phyloP scores from a whole-genome alignment of 2,888 invertebrate genomes.

The Cistogaster globosa region DNA sequence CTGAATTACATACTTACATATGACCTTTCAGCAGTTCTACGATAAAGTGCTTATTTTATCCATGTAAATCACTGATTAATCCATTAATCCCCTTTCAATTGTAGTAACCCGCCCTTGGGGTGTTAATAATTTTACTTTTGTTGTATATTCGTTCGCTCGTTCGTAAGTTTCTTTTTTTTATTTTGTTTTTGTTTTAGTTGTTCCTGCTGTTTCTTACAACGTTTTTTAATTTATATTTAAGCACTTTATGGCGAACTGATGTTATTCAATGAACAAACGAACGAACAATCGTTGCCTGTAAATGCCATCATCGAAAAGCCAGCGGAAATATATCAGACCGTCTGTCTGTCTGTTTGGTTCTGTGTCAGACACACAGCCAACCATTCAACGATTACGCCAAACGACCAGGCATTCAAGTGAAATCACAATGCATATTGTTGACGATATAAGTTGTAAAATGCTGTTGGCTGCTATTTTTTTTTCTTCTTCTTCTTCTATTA shows the following conservation, averaged over 20 bases:
- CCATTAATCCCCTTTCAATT: slow-evolving; percentile 66
- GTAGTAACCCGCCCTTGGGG: slow-evolving; percentile 66
- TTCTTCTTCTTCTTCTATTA: neutral
- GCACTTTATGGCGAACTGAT: slow-evolving; percentile 64
- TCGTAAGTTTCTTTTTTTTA: neutral
- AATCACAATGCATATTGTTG: slow-evolving; percentile 33
- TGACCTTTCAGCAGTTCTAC: neutral
- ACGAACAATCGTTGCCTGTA: slow-evolving; percentile 14
- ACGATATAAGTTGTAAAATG: slow-evolving; percentile 52
- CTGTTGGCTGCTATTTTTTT: slow-evolving; percentile 17
- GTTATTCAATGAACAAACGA: slow-evolving; percentile 59
- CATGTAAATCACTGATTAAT: slow-evolving; percentile 69
- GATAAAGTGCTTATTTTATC: neutral
- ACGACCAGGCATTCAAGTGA: slow-evolving; percentile 27
- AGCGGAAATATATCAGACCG: slow-evolving; percentile 8
- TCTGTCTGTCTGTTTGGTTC: neutral
- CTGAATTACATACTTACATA: neutral
- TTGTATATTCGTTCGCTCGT: neutral
- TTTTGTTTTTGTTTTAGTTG: neutral
- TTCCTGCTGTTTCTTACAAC: slow-evolving; percentile 45
- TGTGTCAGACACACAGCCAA: slow-evolving; percentile 1
- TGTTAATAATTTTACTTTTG: slow-evolving; percentile 64
- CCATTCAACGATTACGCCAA: slow-evolving; percentile 20
- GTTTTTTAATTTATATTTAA: slow-evolving; percentile 70
- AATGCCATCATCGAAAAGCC: slow-evolving; percentile 28